Percentiles rank a stretch among this genome's conserved stretches.
These are phyloP conservation scores for Plecotus auritus DNA, from an alignment of 2,113 vertebrate genomes.

Conservation along the genomic window DNA sequence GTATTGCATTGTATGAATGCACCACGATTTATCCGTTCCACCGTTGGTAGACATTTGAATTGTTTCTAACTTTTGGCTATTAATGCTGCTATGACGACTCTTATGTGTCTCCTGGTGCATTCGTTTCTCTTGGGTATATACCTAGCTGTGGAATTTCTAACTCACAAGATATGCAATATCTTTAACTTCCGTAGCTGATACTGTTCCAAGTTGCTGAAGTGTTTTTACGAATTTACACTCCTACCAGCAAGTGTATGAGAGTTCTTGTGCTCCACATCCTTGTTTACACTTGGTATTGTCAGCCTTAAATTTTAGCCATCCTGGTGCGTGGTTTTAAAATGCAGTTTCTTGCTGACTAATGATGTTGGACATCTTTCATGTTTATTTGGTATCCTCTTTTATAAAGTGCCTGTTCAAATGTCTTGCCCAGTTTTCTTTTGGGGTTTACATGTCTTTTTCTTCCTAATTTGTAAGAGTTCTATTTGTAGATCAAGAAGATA, in stretches of 20 bases:
- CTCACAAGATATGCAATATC: not conserved
- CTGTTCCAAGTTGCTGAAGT: not conserved
- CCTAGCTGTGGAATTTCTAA: not conserved
- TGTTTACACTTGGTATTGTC: not conserved
- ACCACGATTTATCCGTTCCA: accelerated
- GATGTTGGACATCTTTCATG: not conserved
- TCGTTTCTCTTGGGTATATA: not conserved
- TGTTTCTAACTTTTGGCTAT: not conserved
- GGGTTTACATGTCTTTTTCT: not conserved
- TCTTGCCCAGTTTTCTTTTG: not conserved
- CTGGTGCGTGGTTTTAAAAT: not conserved
- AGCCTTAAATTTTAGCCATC: not conserved
- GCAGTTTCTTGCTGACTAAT: not conserved
- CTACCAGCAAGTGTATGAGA: not conserved
- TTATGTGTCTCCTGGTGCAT: not conserved
- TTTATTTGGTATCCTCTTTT: not conserved
- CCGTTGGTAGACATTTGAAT: not conserved
- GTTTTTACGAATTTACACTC: not conserved
- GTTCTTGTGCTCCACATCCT: not conserved
- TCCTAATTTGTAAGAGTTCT: not conserved
- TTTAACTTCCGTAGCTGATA: not conserved
- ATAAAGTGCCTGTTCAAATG: not conserved
- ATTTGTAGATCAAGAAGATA: not conserved
- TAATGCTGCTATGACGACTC: not conserved
- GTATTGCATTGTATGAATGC: not conserved